These are phyloP conservation scores for Astatotilapia flaviijosephi DNA, from an alignment of 2,113 vertebrate species.

Conservation along the genomic window DNA sequence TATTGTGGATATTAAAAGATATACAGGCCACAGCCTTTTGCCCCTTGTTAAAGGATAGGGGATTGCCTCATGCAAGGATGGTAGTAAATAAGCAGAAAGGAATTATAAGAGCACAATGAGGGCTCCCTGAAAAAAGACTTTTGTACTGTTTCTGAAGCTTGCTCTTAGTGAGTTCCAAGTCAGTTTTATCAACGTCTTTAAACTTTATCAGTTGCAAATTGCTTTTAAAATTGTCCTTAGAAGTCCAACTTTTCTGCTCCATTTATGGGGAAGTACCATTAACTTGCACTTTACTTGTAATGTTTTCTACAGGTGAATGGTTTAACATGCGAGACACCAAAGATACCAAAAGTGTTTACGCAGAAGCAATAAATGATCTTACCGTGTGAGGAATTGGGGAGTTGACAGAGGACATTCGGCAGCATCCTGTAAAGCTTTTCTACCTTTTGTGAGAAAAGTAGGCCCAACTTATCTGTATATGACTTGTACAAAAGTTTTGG, in stretches of 20 bases:
- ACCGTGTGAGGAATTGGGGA: neutral
- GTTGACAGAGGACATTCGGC: neutral
- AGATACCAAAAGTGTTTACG: neutral
- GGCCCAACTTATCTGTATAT: too few species aligned
- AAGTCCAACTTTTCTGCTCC: neutral
- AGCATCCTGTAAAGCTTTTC: neutral
- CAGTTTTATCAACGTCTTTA: neutral
- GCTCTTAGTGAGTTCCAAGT: neutral
- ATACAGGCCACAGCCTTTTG: neutral
- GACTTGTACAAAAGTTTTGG: too few species aligned
- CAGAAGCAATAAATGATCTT: neutral
- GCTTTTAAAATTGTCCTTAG: neutral
- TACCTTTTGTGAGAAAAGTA: neutral
- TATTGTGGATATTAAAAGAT: neutral
- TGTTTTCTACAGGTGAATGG: neutral
- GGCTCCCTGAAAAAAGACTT: neutral
- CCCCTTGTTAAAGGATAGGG: neutral
- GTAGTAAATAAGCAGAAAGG: neutral
- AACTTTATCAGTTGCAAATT: neutral
- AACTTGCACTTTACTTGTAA: neutral
- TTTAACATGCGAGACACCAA: neutral
- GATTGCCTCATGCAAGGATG: neutral
- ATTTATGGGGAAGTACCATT: neutral
- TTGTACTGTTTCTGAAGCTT: neutral
- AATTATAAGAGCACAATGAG: neutral